Conservation (phyloP, 2,113 vertebrate genomes). For the Nymphicus hollandicus region DNA sequence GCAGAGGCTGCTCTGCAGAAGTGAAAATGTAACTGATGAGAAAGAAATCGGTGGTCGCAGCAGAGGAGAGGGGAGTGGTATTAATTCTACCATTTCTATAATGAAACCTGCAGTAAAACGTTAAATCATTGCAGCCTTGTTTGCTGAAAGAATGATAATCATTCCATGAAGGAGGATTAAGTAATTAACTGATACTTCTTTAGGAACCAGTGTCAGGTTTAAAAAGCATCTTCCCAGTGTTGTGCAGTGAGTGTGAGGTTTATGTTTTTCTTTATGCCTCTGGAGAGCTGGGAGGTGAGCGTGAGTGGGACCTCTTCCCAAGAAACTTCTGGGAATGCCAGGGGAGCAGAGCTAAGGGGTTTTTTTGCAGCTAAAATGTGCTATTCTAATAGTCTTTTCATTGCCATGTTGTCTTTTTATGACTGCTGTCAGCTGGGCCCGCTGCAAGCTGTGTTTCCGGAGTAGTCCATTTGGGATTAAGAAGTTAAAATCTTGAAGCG, state of each 20-base stretch:
- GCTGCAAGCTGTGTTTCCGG: neutral
- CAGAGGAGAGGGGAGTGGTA: neutral
- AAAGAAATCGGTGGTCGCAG: neutral
- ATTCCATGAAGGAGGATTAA: slow-evolving; percentile 69
- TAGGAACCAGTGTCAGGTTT: slow-evolving; percentile 37
- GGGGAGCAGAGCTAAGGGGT: neutral
- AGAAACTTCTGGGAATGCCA: neutral
- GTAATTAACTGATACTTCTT: slow-evolving; percentile 64
- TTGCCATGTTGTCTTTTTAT: neutral
- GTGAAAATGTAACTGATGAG: neutral
- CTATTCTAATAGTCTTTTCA: neutral
- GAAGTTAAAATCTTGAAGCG: slow-evolving; percentile 30
- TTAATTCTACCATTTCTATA: slow-evolving; percentile 9
- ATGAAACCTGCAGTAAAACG: neutral
- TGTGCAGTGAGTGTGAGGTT: neutral
- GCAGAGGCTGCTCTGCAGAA: slow-evolving; percentile 5
- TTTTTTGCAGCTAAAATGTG: neutral
- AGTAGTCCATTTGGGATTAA: slow-evolving; percentile 14
- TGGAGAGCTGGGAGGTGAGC: neutral
- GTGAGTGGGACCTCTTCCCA: neutral
- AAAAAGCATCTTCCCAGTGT: neutral
- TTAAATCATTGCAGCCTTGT: slow-evolving; percentile 47
- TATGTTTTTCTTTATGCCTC: neutral
- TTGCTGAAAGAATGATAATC: slow-evolving; percentile 67
- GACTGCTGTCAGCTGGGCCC: neutral